Evolutionary conservation across 1,140 invertebrate species (phyloP), one percentile per base, ranked within the genome.

Genomic region (Piezodorus guildinii): DNA sequence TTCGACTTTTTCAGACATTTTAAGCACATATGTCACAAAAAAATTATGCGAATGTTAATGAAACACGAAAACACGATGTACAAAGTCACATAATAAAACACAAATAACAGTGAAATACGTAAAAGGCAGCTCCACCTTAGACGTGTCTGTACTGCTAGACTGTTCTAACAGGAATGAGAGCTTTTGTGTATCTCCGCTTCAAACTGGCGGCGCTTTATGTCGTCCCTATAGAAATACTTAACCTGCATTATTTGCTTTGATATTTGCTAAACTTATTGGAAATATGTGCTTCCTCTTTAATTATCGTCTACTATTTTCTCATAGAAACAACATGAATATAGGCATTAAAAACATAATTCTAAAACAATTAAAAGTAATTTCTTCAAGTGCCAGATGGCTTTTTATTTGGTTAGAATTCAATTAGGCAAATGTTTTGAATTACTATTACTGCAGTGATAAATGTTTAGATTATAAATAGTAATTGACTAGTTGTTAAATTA

Each of bases 211-310:
- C 52, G 52, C 52, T 56, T 56, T 25, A 56, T 14, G 52, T 25
- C 52, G 52, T 56, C 23, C 52, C 52, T 56, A 56, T 56, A 23
- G 52, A 56, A 56, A 56, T 56, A 49, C 46, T 34, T 63, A 51
- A 51, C 62, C 62, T 64, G 51, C 27, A 59, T 39, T 64, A 58
- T 21, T 64, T 30, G 30, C 30, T 30, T 30, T 30, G 30, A 30
- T 30, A 30, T 30, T 30, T 39, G 34, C 34, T 39, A 10, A 10
- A 39, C 34, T 39, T 39, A 39, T 39, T 39, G 34, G 34, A 39
- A 39, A 12, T 39, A 39, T 39, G 34, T 39, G 4, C 6, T 39
- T 8, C 34, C 12, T 10, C 12, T 6, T 39, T 39, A 39, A 39
- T 10, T 39, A 39, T 39, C 6, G 12, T 10, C 3, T 30, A 1